These are phyloP conservation scores for Cheilosia variabilis DNA, from an alignment of 2,888 invertebrate species.

Conservation along the genomic window DNA sequence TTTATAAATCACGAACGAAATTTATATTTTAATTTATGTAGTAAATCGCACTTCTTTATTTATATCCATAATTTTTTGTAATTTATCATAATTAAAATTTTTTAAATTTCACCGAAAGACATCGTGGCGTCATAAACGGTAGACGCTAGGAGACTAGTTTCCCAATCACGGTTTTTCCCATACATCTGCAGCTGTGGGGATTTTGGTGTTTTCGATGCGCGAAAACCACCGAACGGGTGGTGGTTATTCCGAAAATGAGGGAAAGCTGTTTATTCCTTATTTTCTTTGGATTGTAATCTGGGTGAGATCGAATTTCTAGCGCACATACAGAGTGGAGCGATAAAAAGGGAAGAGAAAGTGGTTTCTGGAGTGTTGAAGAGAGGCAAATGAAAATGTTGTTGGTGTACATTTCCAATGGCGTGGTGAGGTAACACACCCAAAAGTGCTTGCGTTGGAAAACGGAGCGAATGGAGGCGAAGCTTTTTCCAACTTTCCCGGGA, in stretches of 20 bases:
- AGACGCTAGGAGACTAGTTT: constrained; percentile 78
- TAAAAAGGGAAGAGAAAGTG: constrained; percentile 34
- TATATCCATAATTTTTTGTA: constrained; percentile 40
- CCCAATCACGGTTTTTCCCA: constrained; percentile 78
- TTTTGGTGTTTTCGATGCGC: constrained; percentile 65
- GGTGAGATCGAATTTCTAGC: constrained; percentile 55
- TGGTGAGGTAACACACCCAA: constrained; percentile 73
- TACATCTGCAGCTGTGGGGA: constrained; percentile 73
- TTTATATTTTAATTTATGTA: constrained; percentile 10
- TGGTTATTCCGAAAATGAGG: constrained; percentile 54
- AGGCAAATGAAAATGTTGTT: constrained; percentile 3
- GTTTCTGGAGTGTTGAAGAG: constrained; percentile 28
- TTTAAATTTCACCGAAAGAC: constrained; percentile 74
- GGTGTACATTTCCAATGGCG: constrained; percentile 48
- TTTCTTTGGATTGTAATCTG: constrained; percentile 64
- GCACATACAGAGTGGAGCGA: constrained; percentile 1
- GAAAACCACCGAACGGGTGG: constrained; percentile 56
- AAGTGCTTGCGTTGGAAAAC: constrained; percentile 32
- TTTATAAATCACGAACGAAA: background rate
- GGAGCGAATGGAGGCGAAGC: constrained; percentile 24
- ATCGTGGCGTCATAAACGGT: constrained; percentile 78
- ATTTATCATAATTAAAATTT: constrained; percentile 23
- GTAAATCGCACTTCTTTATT: constrained; percentile 14
- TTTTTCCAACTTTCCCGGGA: constrained; percentile 65
- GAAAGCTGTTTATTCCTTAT: constrained; percentile 54